Evolutionary conservation across 1,140 invertebrate genomes (phyloP).

Genomic region (Aricia agestis): DNA sequence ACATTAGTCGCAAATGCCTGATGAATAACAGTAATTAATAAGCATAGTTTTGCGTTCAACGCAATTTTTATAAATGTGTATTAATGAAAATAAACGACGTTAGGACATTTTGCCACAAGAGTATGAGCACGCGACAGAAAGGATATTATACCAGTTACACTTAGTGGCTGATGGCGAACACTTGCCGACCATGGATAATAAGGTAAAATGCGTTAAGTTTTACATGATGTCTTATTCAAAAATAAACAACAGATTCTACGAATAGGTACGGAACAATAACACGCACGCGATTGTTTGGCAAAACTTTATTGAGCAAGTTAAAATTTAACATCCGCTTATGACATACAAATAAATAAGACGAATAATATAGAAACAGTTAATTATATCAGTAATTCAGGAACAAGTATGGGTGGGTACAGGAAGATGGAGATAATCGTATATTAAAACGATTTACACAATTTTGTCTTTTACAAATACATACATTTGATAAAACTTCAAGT

Average conservation of each 20-base stretch:
- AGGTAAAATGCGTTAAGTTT: conserved; percentile 35
- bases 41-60: not conserved
- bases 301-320: too few species aligned
- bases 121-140: conserved; percentile 37
- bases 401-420: too few species aligned
- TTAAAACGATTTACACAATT: too few species aligned
- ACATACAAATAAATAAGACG: too few species aligned
- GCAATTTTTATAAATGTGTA: conserved; percentile 23
- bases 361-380: too few species aligned
- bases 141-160: conserved; percentile 41
- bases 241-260: not conserved
- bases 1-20: conserved; percentile 3
- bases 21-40: conserved; percentile 17
- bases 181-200: conserved; percentile 45
- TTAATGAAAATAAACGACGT: conserved; percentile 44
- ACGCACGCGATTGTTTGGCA: too few species aligned
- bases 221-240: not conserved
- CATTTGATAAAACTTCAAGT: too few species aligned
- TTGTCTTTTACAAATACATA: too few species aligned
- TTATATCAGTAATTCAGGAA: too few species aligned
- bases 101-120: conserved; percentile 41
- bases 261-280: not conserved
- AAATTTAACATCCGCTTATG: too few species aligned
- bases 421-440: too few species aligned
- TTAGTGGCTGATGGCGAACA: conserved; percentile 38